These are phyloP conservation scores for Oreortyx pictus DNA, from an alignment of 2,797 vertebrate genomes.

Conservation along the genomic window DNA sequence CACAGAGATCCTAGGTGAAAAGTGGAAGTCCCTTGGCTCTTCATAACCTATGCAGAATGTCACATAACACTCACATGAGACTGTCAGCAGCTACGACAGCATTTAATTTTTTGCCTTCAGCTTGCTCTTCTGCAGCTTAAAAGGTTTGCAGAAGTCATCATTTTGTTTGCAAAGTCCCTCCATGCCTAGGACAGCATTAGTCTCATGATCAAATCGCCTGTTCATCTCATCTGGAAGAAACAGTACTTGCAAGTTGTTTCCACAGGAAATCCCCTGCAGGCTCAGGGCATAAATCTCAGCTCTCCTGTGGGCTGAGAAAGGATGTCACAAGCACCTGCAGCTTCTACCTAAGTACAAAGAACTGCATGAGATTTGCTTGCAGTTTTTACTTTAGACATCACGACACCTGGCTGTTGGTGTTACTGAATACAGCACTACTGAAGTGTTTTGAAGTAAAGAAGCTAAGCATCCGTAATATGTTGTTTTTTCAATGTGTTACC, in stretches of 20 bases:
- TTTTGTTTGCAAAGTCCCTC: neutral
- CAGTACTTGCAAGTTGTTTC: neutral
- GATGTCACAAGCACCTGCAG: neutral
- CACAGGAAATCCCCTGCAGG: neutral
- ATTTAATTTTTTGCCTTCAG: neutral
- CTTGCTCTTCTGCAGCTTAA: neutral
- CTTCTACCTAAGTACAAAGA: neutral
- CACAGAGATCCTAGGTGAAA: neutral
- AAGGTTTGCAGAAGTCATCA: neutral
- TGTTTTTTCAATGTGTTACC: neutral
- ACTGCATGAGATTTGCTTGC: neutral
- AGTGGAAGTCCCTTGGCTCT: neutral
- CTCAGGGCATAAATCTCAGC: neutral
- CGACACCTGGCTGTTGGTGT: neutral
- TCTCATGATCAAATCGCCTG: neutral
- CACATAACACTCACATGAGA: no score
- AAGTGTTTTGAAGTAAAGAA: neutral
- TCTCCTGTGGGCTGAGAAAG: neutral
- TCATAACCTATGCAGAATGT: neutral
- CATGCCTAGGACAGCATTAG: neutral
- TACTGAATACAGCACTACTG: neutral
- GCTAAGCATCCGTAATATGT: neutral
- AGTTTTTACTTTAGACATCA: neutral
- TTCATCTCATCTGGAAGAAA: neutral
- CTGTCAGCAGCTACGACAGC: neutral